phyloP scores from a whole-genome alignment of 2,113 vertebrate species.

The Corythoichthys haematopterus region DNA sequence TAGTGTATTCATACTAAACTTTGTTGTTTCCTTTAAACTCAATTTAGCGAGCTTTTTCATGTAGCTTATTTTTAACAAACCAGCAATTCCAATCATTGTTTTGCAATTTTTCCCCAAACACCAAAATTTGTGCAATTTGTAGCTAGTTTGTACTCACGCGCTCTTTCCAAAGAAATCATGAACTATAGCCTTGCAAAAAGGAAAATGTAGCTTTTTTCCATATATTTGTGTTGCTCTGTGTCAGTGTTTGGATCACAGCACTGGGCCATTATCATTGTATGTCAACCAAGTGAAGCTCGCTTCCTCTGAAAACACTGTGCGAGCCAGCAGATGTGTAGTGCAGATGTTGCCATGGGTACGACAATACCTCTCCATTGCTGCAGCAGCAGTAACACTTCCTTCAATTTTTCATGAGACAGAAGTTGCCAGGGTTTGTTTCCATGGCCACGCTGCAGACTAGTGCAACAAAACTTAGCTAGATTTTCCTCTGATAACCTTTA shows the following conservation, averaged over 20 bases:
- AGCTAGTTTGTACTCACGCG: not conserved
- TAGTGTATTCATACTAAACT: too few relatives aligned
- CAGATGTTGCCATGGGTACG: slow-evolving; percentile 48
- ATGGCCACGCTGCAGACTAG: slow-evolving; percentile 62
- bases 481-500: slow-evolving; percentile 18
- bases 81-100: not conserved
- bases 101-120: slow-evolving; percentile 5
- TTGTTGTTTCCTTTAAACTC: not conserved
- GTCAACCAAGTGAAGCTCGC: slow-evolving; percentile 6
- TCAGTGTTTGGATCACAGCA: slow-evolving; percentile 13
- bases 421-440: slow-evolving; percentile 68
- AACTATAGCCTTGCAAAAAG: not conserved
- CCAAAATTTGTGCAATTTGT: not conserved
- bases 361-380: slow-evolving; percentile 17
- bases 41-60: not conserved
- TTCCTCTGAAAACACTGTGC: not conserved
- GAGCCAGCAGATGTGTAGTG: slow-evolving; percentile 21
- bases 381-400: slow-evolving; percentile 33
- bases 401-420: slow-evolving; percentile 56
- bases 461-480: slow-evolving; percentile 58
- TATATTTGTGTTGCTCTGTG: slow-evolving; percentile 10
- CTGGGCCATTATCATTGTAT: slow-evolving; percentile 6
- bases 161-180: not conserved
- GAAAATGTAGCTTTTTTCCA: not conserved
- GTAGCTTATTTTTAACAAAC: not conserved